These are phyloP conservation scores for Zaprionus tsacasi DNA, from an alignment of 1,140 invertebrate species.

Conservation along the genomic window DNA sequence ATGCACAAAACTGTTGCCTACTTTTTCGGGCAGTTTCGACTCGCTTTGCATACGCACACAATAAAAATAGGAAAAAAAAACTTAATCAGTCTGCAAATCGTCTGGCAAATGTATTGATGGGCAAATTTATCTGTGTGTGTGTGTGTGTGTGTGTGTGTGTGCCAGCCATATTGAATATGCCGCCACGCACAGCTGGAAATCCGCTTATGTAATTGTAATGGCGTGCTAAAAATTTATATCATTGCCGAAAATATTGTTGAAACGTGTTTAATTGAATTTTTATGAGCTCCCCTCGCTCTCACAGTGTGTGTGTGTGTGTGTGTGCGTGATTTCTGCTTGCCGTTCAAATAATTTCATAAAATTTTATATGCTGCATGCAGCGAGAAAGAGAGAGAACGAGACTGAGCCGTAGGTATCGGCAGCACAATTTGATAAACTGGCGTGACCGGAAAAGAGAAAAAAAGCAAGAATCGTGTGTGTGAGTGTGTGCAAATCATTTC, in stretches of 20 bases:
- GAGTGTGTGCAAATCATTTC: slow-evolving; percentile 54
- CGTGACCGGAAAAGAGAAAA: slow-evolving; percentile 40
- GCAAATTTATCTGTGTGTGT: neutral
- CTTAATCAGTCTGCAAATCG: slow-evolving; percentile 78
- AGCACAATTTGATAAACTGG: slow-evolving; percentile 61
- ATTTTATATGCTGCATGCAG: slow-evolving; percentile 63
- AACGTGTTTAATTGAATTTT: slow-evolving; percentile 83
- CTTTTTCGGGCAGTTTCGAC: neutral
- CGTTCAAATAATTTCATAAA: slow-evolving; percentile 73
- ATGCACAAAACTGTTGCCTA: neutral
- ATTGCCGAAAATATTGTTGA: slow-evolving; percentile 76
- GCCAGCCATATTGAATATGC: neutral
- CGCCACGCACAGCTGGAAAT: slow-evolving; percentile 42
- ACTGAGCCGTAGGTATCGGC: no score
- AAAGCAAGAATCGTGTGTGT: neutral
- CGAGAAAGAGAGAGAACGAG: neutral
- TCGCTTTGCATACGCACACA: slow-evolving; percentile 45
- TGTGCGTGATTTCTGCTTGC: slow-evolving; percentile 46
- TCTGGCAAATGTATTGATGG: slow-evolving; percentile 53
- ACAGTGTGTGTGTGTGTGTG: neutral
- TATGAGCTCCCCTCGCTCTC: slow-evolving; percentile 52
- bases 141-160: slow-evolving; percentile 8
- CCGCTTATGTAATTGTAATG: slow-evolving; percentile 80
- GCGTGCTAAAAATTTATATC: slow-evolving; percentile 79
- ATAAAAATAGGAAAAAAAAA: slow-evolving; percentile 60